phyloP scores from a whole-genome alignment of 2,113 vertebrate genomes.

The Chauna torquata region DNA sequence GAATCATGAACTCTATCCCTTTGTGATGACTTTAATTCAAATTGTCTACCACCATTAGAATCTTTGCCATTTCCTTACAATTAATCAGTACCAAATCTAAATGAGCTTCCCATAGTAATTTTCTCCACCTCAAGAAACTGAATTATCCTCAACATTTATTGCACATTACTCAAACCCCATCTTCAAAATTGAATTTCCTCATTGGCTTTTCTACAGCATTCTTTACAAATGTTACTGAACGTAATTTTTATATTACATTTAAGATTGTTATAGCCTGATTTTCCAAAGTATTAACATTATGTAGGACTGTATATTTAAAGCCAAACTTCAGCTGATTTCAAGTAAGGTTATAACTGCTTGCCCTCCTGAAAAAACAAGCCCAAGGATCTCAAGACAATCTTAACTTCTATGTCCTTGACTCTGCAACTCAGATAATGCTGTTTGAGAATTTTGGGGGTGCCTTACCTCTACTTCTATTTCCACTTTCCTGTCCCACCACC shows the following conservation, averaged over 20 bases:
- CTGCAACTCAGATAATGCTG: background rate
- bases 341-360: background rate
- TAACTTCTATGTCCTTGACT: background rate
- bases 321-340: background rate
- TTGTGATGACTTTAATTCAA: conserved; percentile 55
- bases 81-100: conserved; percentile 69
- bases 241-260: conserved; percentile 51
- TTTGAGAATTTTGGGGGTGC: background rate
- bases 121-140: conserved; percentile 64
- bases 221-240: conserved; percentile 59
- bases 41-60: conserved; percentile 54
- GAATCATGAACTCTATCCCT: conserved; percentile 4
- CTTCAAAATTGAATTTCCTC: conserved; percentile 64
- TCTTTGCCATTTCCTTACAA: conserved; percentile 41
- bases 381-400: background rate
- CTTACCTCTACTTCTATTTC: background rate
- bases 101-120: conserved; percentile 63
- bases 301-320: background rate
- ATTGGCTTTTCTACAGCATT: conserved; percentile 44
- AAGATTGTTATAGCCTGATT: conserved; percentile 26
- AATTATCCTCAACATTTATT: conserved; percentile 68
- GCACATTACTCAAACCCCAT: conserved; percentile 63
- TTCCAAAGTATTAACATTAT: conserved; percentile 23
- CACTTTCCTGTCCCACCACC: background rate
- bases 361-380: background rate